Base-by-base conservation (phyloP, 1,140 invertebrate genomes). In the Eupristina koningsbergeri region DNA sequence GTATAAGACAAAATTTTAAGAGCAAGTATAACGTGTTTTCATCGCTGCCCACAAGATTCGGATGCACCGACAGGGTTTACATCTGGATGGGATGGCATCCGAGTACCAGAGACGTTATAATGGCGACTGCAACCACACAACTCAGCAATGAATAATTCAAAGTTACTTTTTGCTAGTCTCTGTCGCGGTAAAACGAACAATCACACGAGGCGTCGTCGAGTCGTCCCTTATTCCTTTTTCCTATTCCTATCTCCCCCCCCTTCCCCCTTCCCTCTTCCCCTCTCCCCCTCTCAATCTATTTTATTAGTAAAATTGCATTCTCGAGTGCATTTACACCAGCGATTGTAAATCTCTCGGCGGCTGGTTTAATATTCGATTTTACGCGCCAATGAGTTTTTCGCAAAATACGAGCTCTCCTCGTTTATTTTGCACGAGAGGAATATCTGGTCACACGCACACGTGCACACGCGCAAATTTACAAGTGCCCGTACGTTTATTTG, bases 301-400 rank as follows among this genome's bases (percentile, higher is more conserved):
- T 85, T 84, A 73, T 86, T 71, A 86, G 81, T 86, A 85, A 90
- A 88, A 89, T 85, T 88, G 87, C 90, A 92, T 91, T 92, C 90
- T 74, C 7, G 53, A 36, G 89, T 88, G 90, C 91, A 89, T 91
- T 90, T 87, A 84, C 89, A 84, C 85, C 88, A 85, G 88, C 87
- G 74, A 91, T 89, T 90, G 86, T 92, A 91, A 92, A 92, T 92
- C 91, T 89, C 87, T 69, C 81, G 87, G 83, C 80, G 73, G 88
- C 85, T 22, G 64, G 17, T 61, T 84, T 88, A 89, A 88, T 89
- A 87, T 85, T 86, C 88, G 88, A 90, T 88, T 87, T 91, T 91
- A 90, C 89, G 88, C 89, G 89, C 88, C 90, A 89, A 91, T 91
- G 90, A 89, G 87, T 83, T 83, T 71, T 63, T 67, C 84, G 89